Conservation (phyloP, 2,113 vertebrate genomes). For the Uropsilus gracilis region DNA sequence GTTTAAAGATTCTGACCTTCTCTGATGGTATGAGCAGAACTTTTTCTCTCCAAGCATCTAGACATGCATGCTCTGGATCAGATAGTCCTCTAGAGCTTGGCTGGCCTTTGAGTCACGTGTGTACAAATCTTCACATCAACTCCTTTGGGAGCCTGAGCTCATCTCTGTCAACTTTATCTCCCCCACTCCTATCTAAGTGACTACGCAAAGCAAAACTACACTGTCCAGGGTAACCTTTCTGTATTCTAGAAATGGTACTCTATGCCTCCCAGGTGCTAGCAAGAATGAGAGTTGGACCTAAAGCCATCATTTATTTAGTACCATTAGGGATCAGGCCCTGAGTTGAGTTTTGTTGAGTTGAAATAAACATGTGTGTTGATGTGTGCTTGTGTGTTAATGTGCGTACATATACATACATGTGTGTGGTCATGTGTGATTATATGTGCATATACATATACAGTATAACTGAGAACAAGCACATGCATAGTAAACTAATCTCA, state of each 20-base stretch:
- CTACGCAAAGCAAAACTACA: not conserved
- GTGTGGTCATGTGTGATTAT: too few species aligned
- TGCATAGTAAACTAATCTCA: not conserved
- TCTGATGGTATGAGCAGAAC: not conserved
- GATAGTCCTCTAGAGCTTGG: not conserved
- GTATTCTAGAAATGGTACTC: not conserved
- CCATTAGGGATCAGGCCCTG: not conserved
- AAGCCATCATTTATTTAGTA: not conserved
- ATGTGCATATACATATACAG: not conserved
- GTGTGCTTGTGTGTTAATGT: too few species aligned
- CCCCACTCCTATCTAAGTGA: not conserved
- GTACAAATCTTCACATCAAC: too few species aligned
- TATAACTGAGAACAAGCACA: not conserved
- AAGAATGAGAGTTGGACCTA: not conserved
- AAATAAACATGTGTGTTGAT: not conserved
- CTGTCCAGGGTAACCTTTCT: not conserved
- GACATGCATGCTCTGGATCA: not conserved
- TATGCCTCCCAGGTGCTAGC: not conserved
- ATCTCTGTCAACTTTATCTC: not conserved
- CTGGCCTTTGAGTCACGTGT: not conserved
- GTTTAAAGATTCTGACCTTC: not conserved
- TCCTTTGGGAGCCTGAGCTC: not conserved
- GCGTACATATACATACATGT: not conserved
- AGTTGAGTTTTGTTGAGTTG: not conserved
- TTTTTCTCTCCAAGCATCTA: not conserved